A percentile compares a stretch with the other conserved stretches of the same genome.
These are phyloP conservation scores for Anisognathus igniventris DNA, from an alignment of 2,797 vertebrate genomes.

Conservation along the genomic window DNA sequence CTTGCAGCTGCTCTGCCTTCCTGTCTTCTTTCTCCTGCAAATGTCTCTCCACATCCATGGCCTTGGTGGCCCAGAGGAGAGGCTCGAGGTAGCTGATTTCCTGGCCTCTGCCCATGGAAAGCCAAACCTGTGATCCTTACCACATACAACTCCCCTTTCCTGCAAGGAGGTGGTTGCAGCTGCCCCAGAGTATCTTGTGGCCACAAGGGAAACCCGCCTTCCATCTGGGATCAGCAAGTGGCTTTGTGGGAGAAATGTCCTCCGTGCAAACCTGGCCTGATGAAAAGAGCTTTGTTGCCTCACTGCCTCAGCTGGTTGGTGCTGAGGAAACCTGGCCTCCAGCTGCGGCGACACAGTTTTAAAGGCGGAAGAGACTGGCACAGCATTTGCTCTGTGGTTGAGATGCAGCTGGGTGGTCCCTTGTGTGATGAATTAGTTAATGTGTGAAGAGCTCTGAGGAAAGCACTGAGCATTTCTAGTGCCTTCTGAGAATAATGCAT, in stretches of 20 bases:
- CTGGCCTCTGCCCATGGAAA: background rate
- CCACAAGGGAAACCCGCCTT: background rate
- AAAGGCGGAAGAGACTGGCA: background rate
- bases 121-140: background rate
- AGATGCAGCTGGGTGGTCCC: slow-evolving; percentile 20
- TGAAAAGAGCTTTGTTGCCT: slow-evolving; percentile 46
- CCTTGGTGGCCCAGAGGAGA: background rate
- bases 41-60: background rate
- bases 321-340: slow-evolving; percentile 10
- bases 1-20: background rate
- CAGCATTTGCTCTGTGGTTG: background rate
- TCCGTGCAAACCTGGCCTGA: background rate
- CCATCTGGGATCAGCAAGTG: background rate
- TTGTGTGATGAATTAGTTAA: background rate
- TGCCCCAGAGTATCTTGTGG: background rate
- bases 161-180: background rate
- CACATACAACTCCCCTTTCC: background rate
- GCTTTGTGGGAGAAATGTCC: accelerated
- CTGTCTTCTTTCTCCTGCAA: background rate
- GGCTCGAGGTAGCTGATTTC: background rate
- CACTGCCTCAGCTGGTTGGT: background rate
- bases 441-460: background rate
- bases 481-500: background rate
- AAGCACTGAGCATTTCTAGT: background rate
- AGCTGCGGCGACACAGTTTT: slow-evolving; percentile 28